Conservation (phyloP, 2,113 vertebrate species). For the Trematomus loennbergii region DNA sequence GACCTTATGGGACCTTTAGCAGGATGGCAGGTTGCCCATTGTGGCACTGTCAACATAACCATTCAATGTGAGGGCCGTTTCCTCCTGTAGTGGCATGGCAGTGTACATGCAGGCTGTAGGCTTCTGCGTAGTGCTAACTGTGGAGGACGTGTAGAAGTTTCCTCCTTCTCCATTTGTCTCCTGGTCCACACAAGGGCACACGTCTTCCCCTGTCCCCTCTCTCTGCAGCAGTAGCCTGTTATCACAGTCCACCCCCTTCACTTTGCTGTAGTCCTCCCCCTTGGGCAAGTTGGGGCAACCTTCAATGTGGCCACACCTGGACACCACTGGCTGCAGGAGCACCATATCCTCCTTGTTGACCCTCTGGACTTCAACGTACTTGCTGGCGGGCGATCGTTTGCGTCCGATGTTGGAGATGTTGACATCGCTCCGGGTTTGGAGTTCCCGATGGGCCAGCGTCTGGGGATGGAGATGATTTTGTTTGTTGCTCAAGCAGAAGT, state of each 20-base stretch:
- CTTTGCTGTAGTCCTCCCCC: slow-evolving; percentile 89
- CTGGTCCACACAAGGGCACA: slow-evolving; percentile 51
- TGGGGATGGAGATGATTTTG: slow-evolving; percentile 31
- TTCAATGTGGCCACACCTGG: slow-evolving; percentile 71
- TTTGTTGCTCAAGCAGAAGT: slow-evolving; percentile 34
- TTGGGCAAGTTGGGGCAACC: not conserved
- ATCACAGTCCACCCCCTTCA: slow-evolving; percentile 84
- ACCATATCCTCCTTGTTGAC: slow-evolving; percentile 84
- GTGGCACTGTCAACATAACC: slow-evolving; percentile 91
- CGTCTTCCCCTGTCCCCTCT: slow-evolving; percentile 72
- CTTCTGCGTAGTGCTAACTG: slow-evolving; percentile 60
- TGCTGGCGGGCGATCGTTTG: slow-evolving; percentile 60
- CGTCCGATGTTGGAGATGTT: slow-evolving; percentile 24
- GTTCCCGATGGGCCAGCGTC: not conserved
- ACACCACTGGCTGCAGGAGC: slow-evolving; percentile 80
- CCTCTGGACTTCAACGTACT: slow-evolving; percentile 92
- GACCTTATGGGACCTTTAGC: slow-evolving; percentile 22
- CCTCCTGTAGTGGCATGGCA: slow-evolving; percentile 39
- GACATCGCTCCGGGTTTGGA: slow-evolving; percentile 63
- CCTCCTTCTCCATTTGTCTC: slow-evolving; percentile 59
- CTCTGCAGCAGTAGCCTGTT: slow-evolving; percentile 87
- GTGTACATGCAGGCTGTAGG: slow-evolving; percentile 42
- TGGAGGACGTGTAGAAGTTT: slow-evolving; percentile 39
- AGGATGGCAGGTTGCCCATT: slow-evolving; percentile 67
- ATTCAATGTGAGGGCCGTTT: slow-evolving; percentile 61